phyloP scores from a whole-genome alignment of 2,797 vertebrate species.

The Anguilla pacifica region DNA sequence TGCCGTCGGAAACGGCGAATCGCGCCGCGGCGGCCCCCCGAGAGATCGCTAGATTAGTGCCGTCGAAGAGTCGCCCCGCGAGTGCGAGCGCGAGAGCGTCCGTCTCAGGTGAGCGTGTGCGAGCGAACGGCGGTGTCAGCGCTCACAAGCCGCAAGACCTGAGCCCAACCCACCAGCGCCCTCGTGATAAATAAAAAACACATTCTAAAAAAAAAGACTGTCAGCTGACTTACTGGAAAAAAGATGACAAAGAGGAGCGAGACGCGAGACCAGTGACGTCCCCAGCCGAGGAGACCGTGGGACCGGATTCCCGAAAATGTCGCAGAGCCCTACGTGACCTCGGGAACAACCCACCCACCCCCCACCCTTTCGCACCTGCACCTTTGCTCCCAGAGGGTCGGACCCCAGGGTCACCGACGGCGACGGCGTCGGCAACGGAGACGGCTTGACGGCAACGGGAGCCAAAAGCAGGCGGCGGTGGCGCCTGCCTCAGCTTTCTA shows the following conservation, averaged over 20 bases:
- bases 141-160: neutral
- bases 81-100: neutral
- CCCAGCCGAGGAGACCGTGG: too few relatives aligned
- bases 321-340: neutral
- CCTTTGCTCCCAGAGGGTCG: neutral
- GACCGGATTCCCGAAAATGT: constrained; percentile 16
- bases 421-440: neutral
- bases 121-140: neutral
- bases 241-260: neutral
- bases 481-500: constrained; percentile 52
- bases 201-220: neutral
- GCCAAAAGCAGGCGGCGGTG: constrained; percentile 43
- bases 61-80: neutral
- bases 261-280: neutral
- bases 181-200: neutral
- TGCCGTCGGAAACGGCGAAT: neutral
- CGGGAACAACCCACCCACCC: neutral
- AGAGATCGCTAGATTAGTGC: neutral
- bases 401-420: neutral
- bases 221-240: neutral
- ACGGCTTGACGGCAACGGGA: constrained; percentile 24
- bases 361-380: neutral
- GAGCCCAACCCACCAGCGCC: neutral
- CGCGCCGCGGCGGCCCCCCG: too few relatives aligned
- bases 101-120: neutral